Base-by-base conservation (phyloP, 2,113 vertebrate species). In the Nerophis ophidion region DNA sequence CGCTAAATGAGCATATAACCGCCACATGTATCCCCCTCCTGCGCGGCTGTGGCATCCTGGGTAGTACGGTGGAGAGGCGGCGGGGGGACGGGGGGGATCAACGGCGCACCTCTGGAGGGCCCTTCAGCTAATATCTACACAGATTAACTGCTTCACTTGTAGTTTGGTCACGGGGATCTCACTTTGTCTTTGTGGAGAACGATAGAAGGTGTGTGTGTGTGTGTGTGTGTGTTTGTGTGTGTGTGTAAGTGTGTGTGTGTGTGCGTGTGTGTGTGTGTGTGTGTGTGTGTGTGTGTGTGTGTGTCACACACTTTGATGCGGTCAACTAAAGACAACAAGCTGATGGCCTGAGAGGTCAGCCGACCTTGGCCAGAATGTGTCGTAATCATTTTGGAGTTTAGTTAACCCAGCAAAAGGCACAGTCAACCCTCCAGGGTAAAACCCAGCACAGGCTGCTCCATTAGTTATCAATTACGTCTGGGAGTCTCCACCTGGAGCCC, bases 381-480 rank as follows among this genome's bases (percentile, higher is more conserved):
- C 73, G 82, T 87, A 83, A 84, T 86, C 76, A 42, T 85, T 85
- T 81, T 54, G 53, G 72, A 80, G 71, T 78, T 61, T 83, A 77
- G 86, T 86, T 87, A 79, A 85, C 85, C 83, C 66, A 85, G 57
- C 73, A 70, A 70, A 81, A 79, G 87, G 40, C 60, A 65, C 56
- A 54, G 75, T 76, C 79, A 74, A 73, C 80, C 72, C 87, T 87
- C 87, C 69, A 59, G 87, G 87, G 88, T 84, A 83, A 83, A 87
- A 87, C 77, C 82, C 86, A 76, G 83, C 85, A 84, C 87, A 90
- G 66, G 72, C 82, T 74, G 86, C 86, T 89, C 88, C 84, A 90
- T 91, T 90, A 91, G 88, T 89, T 90, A 90, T 91, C 89, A 91
- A 89, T 90, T 90, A 90, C 83, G 81, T 88, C 86, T 85, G 82